Evolutionary conservation across 2,113 vertebrate genomes (phyloP), one percentile per base, ranked within the genome.

Genomic region (Callocephalon fimbriatum): DNA sequence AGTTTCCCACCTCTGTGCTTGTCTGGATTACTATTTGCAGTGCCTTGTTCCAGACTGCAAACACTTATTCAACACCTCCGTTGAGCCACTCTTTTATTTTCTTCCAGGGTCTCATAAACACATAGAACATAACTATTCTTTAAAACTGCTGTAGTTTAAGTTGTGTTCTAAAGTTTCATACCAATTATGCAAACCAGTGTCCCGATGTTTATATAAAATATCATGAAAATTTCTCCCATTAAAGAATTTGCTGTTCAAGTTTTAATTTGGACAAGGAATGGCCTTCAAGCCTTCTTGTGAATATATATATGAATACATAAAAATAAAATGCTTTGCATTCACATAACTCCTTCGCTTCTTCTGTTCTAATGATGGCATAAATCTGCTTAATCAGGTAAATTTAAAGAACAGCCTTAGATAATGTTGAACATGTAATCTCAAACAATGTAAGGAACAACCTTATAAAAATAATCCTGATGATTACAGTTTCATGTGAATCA

Each of bases 41-140:
- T 96, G 90, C 66, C 85, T 95, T 96, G 97, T 93, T 86, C 83
- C 92, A 95, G 67, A 88, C 8, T 45, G 62, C 15, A 74, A 77
- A 56, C n/a, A 59, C 47, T 59, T 67, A 50, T 27, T 77, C 37
- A 40, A 53, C 15, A 71, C n/a, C 47, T 62, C 59, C 71, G 22
- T 48, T 42, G 65, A 82, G 15, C 37, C 37, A 38, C 54, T 58
- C 27, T n/a, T 63, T 44, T 48, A 47, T 75, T 94, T 85, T 71
- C 59, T 37, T n/a, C 44, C n/a, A 71, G 29, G 27, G 54, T 59
- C 44, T 91, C 65, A 62, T 22, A 82, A 61, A 47, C 32, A 51
- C 14, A 53, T 2, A 50, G 38, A 51, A 74, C 7, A 31, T 0
- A 77, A 27, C 3, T 4, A 5, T 20, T 78, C 40, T 53, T 72